A percentile compares a stretch with the other conserved stretches of the same genome.
Evolutionary conservation across 2,888 invertebrate species (phyloP).

Genomic region (Eumerus sabulonum): DNA sequence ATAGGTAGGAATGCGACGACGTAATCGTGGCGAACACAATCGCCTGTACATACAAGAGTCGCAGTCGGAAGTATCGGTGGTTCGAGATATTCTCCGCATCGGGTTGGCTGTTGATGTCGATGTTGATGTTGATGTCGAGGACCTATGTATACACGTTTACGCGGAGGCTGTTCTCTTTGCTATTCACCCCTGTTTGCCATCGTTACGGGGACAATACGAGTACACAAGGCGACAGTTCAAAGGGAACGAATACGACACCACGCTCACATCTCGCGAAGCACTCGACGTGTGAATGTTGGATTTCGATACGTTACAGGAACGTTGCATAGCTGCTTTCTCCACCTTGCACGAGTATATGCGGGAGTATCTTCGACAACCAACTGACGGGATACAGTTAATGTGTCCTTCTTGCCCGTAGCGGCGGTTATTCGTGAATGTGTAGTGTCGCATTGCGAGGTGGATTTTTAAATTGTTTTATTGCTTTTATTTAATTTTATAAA

Average conservation of each 20-base stretch:
- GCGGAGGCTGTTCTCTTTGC: constrained; percentile 57
- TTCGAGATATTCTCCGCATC: constrained; percentile 54
- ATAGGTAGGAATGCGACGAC: constrained; percentile 53
- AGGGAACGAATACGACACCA: constrained; percentile 41
- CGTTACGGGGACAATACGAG: constrained; percentile 38
- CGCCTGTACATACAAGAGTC: constrained; percentile 45
- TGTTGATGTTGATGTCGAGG: constrained; percentile 55
- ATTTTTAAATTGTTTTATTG: constrained; percentile 2
- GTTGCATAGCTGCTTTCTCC: constrained; percentile 28
- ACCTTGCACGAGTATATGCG: too few species aligned
- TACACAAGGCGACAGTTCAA: constrained; percentile 30
- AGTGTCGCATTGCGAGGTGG: too few species aligned
- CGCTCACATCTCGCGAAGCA: constrained; percentile 52
- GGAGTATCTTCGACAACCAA: neutral
- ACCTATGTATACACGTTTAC: constrained; percentile 56
- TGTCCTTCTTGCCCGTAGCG: constrained; percentile 11
- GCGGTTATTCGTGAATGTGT: constrained; percentile 34
- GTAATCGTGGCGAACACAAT: constrained; percentile 38
- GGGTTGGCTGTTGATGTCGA: constrained; percentile 61
- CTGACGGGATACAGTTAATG: constrained; percentile 27
- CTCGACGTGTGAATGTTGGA: constrained; percentile 51
- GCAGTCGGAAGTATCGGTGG: constrained; percentile 61
- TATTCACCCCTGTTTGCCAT: constrained; percentile 49
- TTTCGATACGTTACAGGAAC: constrained; percentile 20
- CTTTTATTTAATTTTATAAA: constrained; percentile 12